phyloP scores from a whole-genome alignment of 2,113 vertebrate species.

The Smithornis capensis region DNA sequence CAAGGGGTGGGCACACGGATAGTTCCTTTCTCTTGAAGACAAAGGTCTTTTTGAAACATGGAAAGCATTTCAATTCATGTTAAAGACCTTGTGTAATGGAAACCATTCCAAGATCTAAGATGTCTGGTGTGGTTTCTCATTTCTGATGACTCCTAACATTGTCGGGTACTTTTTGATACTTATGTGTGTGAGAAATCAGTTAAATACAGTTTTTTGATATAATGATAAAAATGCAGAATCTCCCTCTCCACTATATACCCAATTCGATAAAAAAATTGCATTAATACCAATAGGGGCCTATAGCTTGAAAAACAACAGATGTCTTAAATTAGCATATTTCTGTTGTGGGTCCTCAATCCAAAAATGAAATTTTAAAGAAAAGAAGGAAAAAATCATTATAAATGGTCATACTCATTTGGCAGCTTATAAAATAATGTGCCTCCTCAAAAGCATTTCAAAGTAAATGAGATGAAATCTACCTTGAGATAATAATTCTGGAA shows the following conservation, averaged over 20 bases:
- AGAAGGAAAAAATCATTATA: conserved; percentile 54
- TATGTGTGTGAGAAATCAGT: neutral
- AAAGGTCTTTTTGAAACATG: neutral
- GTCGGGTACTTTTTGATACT: neutral
- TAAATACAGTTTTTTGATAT: neutral
- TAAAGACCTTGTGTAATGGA: neutral
- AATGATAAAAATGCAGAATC: neutral
- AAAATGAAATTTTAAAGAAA: conserved; percentile 59
- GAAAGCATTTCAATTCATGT: neutral
- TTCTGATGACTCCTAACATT: neutral
- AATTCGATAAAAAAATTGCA: neutral
- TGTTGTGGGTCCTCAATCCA: conserved; percentile 57
- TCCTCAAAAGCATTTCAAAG: conserved; percentile 55
- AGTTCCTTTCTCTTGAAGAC: neutral
- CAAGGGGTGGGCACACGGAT: neutral
- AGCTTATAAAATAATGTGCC: conserved; percentile 52
- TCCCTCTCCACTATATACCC: neutral
- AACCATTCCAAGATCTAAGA: neutral
- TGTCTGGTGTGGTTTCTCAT: neutral
- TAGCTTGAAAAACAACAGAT: conserved; percentile 68
- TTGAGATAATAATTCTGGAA: conserved; percentile 54
- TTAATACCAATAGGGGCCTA: conserved; percentile 7
- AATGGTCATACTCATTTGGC: conserved; percentile 60
- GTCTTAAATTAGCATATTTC: conserved; percentile 65
- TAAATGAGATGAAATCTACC: conserved; percentile 63